Evolutionary conservation across 2,888 invertebrate genomes (phyloP), one percentile per base, ranked within the genome.

Genomic region (Rhingia rostrata): DNA sequence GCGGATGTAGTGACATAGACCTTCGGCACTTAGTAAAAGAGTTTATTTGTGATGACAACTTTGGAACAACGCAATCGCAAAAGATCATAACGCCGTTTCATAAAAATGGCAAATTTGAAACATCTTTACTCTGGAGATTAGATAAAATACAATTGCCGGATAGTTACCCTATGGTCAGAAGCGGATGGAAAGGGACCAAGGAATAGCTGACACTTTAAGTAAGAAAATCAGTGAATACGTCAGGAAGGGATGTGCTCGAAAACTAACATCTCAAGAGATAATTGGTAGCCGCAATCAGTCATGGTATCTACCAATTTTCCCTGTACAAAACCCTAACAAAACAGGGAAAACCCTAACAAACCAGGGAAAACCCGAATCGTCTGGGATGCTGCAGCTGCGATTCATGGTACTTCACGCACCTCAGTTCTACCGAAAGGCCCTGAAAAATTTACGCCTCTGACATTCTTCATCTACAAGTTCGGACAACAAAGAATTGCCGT

Each of bases 71-170:
- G 22, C 22, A 22, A 2, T 22, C 22, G 22, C 22, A 22, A 2
- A 22, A 2, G 22, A 22, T 22, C 22, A 3, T 45, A 4, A n/a
- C 4, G 10, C 9, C 47, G 7, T 3, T 22, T 12, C 22, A 47
- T 0, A 69, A 47, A 12, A 35, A 47, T 35, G 67, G 54, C 2
- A 32, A n/a, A 0, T 35, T 67, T 45, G 54, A 54, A 9, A 56
- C 30, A 0, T 6, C 49, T 2, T n/a, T 58, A 10, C 10, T 58
- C 3, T 58, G 58, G 58, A 58, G 12, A 22, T 9, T n/a, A 2
- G 58, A 58, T n/a, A 12, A 43, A 1, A 58, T 58, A 7, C 30
- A 51, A 7, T 7, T 64, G n/a, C 64, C 64, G 30, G 43, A 51
- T 30, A 51, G 64, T 30, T 30, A 41, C 4, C 30, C 30, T 30